Evolutionary conservation across 2,888 invertebrate species (phyloP).

Genomic region (Parnassius orleans): DNA sequence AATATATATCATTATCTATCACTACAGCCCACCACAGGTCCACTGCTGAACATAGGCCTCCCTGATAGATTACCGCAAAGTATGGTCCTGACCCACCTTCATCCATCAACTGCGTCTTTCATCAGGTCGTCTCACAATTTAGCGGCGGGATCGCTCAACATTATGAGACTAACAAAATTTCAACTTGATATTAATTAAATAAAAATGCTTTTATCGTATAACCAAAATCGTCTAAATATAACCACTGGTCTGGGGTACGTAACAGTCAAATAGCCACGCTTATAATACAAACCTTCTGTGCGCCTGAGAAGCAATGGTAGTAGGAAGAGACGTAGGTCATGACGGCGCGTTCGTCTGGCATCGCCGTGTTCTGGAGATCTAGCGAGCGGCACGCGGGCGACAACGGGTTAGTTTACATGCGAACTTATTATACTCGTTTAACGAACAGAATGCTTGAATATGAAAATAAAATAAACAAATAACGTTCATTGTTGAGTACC

Average conservation of each 20-base stretch:
- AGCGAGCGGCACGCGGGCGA: slow-evolving; percentile 78
- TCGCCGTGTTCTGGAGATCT: slow-evolving; percentile 99
- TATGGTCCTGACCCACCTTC: too few relatives aligned
- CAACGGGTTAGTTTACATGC: slow-evolving; percentile 74
- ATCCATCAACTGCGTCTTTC: too few relatives aligned
- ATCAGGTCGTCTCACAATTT: not conserved
- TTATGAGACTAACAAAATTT: too few relatives aligned
- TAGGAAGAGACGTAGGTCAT: slow-evolving; percentile 99
- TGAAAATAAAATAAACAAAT: slow-evolving; percentile 7
- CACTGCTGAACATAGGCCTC: too few relatives aligned
- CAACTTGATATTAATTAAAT: too few relatives aligned
- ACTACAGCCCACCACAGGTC: too few relatives aligned
- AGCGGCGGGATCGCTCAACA: not conserved
- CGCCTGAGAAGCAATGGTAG: slow-evolving; percentile 99
- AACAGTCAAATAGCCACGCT: slow-evolving; percentile 3
- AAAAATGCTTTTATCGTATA: too few relatives aligned
- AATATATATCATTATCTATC: too few relatives aligned
- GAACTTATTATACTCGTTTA: slow-evolving; percentile 43
- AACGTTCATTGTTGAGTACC: too few relatives aligned
- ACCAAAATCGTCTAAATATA: too few relatives aligned
- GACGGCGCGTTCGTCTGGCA: slow-evolving; percentile 99
- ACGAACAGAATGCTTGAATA: slow-evolving; percentile 22
- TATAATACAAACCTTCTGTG: slow-evolving; percentile 93
- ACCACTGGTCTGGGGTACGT: too few relatives aligned
- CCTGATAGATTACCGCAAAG: too few relatives aligned